These are phyloP conservation scores for Heterodera carotae DNA, from an alignment of 1,140 invertebrate species.

Conservation along the genomic window DNA sequence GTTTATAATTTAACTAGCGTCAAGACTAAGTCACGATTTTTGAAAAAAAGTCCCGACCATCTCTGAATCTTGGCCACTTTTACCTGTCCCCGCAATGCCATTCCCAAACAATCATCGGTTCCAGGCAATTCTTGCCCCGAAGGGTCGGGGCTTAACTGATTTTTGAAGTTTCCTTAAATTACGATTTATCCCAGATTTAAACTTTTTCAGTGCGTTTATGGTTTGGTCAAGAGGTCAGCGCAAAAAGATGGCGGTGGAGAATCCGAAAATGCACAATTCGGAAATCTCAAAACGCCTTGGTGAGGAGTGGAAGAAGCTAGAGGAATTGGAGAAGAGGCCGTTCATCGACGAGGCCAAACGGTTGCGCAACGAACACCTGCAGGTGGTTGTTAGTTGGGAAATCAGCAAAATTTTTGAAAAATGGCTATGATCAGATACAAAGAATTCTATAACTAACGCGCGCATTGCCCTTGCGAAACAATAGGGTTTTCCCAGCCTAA, in stretches of 20 bases:
- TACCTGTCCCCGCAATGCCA: too few species aligned
- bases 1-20: neutral
- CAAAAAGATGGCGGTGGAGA: slow-evolving; percentile 84
- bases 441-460: too few species aligned
- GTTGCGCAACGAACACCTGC: slow-evolving; percentile 82
- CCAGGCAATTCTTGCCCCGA: too few species aligned
- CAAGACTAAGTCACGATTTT: too few species aligned
- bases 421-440: too few species aligned
- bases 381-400: neutral
- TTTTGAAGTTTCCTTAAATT: neutral
- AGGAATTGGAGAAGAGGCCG: slow-evolving; percentile 90
- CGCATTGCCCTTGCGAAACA: too few species aligned
- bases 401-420: neutral
- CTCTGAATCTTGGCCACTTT: neutral
- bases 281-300: slow-evolving; percentile 91
- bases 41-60: too few species aligned
- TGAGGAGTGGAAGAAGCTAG: slow-evolving; percentile 90
- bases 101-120: too few species aligned
- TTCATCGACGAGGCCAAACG: slow-evolving; percentile 96
- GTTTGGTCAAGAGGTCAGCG: slow-evolving; percentile 87
- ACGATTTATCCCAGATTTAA: neutral
- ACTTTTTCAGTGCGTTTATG: slow-evolving; percentile 84
- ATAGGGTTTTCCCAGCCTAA: too few species aligned
- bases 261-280: slow-evolving; percentile 96
- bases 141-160: too few species aligned